Conservation (phyloP, 2,888 invertebrate genomes). For the Callimorpha dominula region DNA sequence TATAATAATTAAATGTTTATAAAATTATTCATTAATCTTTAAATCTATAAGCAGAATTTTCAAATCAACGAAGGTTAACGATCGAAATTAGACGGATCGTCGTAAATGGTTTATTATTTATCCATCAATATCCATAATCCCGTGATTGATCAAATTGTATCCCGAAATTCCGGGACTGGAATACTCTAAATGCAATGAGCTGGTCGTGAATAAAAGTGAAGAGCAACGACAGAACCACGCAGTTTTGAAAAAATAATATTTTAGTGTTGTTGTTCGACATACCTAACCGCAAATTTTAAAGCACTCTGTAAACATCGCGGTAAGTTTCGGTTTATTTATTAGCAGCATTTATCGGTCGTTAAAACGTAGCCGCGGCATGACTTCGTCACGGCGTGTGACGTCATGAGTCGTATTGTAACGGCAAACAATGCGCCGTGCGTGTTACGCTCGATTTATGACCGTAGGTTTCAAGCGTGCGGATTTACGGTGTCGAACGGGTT, state of each 20-base stretch:
- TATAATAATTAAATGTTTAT: no score
- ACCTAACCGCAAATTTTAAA: constrained; percentile 44
- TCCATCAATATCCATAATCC: no score
- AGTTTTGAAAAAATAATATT: constrained; percentile 7
- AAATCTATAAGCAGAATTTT: no score
- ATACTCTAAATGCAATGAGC: no score
- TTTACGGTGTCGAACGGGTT: constrained; percentile 23
- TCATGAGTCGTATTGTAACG: constrained; percentile 67
- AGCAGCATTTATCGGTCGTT: constrained; percentile 72
- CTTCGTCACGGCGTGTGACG: constrained; percentile 61
- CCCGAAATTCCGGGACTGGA: no score
- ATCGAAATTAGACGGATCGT: no score
- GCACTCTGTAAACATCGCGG: constrained; percentile 47
- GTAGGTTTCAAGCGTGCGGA: constrained; percentile 46
- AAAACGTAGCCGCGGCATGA: constrained; percentile 61
- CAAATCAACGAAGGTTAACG: no score
- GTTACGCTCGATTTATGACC: constrained; percentile 65
- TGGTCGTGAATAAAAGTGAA: no score
- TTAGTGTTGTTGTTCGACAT: constrained; percentile 29
- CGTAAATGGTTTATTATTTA: no score
- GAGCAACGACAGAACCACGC: no score
- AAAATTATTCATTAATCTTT: no score
- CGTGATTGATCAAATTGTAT: no score
- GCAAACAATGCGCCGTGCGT: constrained; percentile 69
- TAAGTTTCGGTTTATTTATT: constrained; percentile 63